Evolutionary conservation across 2,113 vertebrate genomes (phyloP).

Genomic region (Tychaedon coryphoeus): DNA sequence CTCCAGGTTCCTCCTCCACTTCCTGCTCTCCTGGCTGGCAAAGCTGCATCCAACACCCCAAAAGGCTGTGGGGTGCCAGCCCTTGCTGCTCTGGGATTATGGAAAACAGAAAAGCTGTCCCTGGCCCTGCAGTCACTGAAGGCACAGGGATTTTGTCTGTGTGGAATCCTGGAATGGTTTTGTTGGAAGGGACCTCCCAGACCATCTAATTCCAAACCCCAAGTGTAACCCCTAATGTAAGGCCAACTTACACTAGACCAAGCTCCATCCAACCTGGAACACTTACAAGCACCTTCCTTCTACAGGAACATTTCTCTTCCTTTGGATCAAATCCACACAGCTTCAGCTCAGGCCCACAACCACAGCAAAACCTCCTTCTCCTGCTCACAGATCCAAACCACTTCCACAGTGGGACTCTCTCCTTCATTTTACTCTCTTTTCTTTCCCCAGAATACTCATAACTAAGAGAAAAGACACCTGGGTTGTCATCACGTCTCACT

Average conservation of each 20-base stretch:
- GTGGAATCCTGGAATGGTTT: background rate
- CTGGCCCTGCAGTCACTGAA: background rate
- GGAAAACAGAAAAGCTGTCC: background rate
- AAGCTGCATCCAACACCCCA: background rate
- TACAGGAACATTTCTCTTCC: background rate
- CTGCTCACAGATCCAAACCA: background rate
- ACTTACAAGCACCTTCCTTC: background rate
- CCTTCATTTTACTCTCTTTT: background rate
- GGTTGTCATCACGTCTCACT: background rate
- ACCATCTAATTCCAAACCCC: background rate
- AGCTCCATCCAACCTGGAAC: background rate
- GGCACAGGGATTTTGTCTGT: background rate
- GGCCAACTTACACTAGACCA: background rate
- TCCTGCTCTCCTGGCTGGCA: background rate
- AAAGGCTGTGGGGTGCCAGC: background rate
- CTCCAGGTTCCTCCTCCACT: fast-evolving
- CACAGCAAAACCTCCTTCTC: background rate
- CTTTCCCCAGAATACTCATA: background rate
- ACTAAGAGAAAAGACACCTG: background rate
- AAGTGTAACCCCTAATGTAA: background rate
- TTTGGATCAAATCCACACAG: too few species aligned
- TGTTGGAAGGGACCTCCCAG: background rate
- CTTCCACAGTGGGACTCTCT: fast-evolving
- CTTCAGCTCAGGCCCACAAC: fast-evolving
- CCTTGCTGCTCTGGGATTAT: background rate